Conservation (phyloP, 2,888 invertebrate genomes). For the Fragum sueziense region DNA sequence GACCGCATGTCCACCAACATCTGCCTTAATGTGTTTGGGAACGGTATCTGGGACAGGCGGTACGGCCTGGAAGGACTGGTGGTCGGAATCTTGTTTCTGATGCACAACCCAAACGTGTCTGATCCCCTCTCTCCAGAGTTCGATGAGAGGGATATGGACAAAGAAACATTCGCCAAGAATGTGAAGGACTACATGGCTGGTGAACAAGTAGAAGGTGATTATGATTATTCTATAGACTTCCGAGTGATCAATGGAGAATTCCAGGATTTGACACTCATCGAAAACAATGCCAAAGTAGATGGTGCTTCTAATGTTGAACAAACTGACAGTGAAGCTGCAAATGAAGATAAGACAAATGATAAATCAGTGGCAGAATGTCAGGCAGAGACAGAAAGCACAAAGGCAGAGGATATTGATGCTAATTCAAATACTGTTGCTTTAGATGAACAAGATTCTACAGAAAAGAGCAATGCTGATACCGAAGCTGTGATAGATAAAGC, state of each 20-base stretch:
- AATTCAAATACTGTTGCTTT: not conserved
- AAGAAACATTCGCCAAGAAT: conserved; percentile 25
- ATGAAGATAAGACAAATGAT: not conserved
- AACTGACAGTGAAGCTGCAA: not conserved
- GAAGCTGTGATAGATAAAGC: not conserved
- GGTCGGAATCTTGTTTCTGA: conserved; percentile 29
- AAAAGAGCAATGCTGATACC: not conserved
- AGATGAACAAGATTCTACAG: not conserved
- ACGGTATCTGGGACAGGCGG: not conserved
- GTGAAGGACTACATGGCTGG: conserved; percentile 43
- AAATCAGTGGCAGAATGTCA: not conserved
- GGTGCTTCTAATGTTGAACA: not conserved
- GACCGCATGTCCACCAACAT: conserved; percentile 23
- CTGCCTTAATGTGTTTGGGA: conserved; percentile 37
- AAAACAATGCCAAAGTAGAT: not conserved
- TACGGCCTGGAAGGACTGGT: conserved; percentile 38
- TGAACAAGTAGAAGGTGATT: conserved; percentile 18
- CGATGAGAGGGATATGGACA: conserved; percentile 1
- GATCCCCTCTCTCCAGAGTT: conserved; percentile 28
- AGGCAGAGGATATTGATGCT: not conserved
- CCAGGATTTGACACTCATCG: not conserved
- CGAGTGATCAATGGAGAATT: conserved; percentile 20
- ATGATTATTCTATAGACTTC: conserved; percentile 14
- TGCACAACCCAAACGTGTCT: conserved; percentile 40
- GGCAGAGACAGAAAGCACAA: not conserved